Evolutionary conservation across 2,888 invertebrate species (phyloP).

Genomic region (Syrista parreyssii): DNA sequence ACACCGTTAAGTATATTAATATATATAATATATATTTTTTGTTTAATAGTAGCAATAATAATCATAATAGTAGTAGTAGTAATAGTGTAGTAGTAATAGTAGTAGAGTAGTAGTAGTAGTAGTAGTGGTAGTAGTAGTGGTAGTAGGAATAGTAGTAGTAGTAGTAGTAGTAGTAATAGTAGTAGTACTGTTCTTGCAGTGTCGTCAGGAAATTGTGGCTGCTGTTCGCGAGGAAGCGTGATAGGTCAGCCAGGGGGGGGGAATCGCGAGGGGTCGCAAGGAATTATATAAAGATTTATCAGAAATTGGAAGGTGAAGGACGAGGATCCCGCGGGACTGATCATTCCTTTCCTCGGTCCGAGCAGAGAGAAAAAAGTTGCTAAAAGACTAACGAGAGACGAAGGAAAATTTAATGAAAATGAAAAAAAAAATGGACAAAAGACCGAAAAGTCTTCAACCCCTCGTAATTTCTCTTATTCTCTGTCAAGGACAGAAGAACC

Average conservation of each 20-base stretch:
- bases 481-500: no score
- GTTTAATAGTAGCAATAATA: constrained; percentile 25
- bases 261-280: constrained; percentile 19
- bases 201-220: constrained; percentile 36
- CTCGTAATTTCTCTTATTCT: no score
- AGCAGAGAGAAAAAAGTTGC: no score
- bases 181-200: constrained; percentile 37
- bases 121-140: constrained; percentile 18
- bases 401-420: no score
- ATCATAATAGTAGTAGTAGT: constrained; percentile 25
- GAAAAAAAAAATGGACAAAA: no score
- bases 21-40: constrained; percentile 22
- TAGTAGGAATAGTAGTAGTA: constrained; percentile 31
- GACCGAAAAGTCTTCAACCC: no score
- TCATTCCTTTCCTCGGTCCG: no score
- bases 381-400: no score
- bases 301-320: no score
- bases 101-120: constrained; percentile 24
- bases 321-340: no score
- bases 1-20: constrained; percentile 62
- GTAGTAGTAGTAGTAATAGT: constrained; percentile 29
- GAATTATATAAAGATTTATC: no score
- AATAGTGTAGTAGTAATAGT: constrained; percentile 35
- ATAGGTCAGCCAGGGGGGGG: neutral
- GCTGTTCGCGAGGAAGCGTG: constrained; percentile 20